These are phyloP conservation scores for Cyclophora punctaria DNA, from an alignment of 2,888 invertebrate species.

Conservation along the genomic window DNA sequence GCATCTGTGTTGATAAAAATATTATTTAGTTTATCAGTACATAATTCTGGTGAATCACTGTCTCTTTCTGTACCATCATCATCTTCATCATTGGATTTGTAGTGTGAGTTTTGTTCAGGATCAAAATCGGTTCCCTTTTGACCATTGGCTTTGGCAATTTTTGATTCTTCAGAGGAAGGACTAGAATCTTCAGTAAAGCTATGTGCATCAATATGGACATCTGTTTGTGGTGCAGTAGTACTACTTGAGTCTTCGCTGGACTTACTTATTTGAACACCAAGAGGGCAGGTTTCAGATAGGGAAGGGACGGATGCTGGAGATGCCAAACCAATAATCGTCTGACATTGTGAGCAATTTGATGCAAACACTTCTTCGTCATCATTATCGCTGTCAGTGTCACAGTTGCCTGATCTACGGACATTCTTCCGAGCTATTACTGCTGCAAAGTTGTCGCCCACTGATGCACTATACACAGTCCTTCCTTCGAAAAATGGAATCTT, in stretches of 20 bases:
- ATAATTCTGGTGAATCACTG: conserved; percentile 38
- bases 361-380: conserved; percentile 79
- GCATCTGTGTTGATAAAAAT: conserved; percentile 87
- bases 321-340: conserved; percentile 71
- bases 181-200: conserved; percentile 74
- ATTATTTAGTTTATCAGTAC: conserved; percentile 73
- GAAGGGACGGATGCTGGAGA: conserved; percentile 77
- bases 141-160: conserved; percentile 59
- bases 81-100: conserved; percentile 32
- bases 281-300: conserved; percentile 78
- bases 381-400: conserved; percentile 77
- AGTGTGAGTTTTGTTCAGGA: conserved; percentile 32
- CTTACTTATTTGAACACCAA: conserved; percentile 76
- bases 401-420: conserved; percentile 61
- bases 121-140: conserved; percentile 41
- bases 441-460: conserved; percentile 85
- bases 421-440: conserved; percentile 81
- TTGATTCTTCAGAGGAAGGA: conserved; percentile 73
- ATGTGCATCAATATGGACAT: conserved; percentile 72
- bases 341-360: conserved; percentile 79
- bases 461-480: conserved; percentile 79
- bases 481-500: conserved; percentile 81
- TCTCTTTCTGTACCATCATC: conserved; percentile 40
- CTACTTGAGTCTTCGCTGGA: conserved; percentile 78
- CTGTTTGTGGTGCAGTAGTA: conserved; percentile 72